Conservation (phyloP, 2,113 vertebrate species). For the Taurulus bubalis region DNA sequence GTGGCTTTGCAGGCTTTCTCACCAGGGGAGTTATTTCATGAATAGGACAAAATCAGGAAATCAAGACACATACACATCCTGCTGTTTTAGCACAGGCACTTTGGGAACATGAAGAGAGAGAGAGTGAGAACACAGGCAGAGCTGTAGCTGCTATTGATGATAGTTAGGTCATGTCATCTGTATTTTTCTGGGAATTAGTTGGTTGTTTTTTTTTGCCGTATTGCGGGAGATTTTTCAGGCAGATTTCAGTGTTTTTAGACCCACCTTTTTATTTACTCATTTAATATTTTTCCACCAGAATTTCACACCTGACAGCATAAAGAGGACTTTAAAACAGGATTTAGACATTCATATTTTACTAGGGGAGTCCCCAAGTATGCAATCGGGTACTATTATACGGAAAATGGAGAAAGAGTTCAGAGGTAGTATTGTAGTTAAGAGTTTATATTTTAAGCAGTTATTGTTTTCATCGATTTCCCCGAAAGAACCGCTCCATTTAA, state of each 20-base stretch:
- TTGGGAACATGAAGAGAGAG: neutral
- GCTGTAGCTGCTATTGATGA: neutral
- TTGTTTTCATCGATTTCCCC: neutral
- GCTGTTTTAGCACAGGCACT: constrained; percentile 15
- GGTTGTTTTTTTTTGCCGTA: neutral
- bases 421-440: neutral
- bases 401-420: neutral
- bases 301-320: neutral
- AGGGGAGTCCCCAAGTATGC: neutral
- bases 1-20: constrained; percentile 27
- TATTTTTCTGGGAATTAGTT: neutral
- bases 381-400: neutral
- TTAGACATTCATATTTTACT: neutral
- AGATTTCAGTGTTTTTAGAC: neutral
- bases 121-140: neutral
- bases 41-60: constrained; percentile 38
- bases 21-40: constrained; percentile 19
- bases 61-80: constrained; percentile 32
- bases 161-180: neutral
- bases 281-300: neutral
- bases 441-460: neutral
- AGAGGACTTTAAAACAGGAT: neutral
- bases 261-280: neutral
- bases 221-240: neutral
- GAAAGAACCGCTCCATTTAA: neutral